Evolutionary conservation across 2,113 vertebrate genomes (phyloP).

Genomic region (Meleagris gallopavo): DNA sequence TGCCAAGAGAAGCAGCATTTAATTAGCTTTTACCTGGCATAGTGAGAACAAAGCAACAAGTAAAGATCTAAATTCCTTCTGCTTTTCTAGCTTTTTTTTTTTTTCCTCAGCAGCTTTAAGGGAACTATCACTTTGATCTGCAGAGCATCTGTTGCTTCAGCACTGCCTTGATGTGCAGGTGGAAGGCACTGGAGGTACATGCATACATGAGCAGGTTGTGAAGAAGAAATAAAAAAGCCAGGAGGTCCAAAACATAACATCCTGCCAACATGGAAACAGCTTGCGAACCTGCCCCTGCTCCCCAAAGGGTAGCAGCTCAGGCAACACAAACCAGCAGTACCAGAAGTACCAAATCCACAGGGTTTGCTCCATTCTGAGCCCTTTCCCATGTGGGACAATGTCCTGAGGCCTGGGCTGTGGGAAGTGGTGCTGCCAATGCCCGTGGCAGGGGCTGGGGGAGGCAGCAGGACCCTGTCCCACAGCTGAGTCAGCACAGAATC

Average conservation of each 20-base stretch:
- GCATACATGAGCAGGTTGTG: rapidly evolving
- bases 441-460: background rate
- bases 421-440: background rate
- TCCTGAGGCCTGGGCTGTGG: rapidly evolving
- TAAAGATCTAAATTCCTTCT: slow-evolving; percentile 23
- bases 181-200: background rate
- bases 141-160: background rate
- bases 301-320: background rate
- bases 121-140: background rate
- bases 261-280: background rate
- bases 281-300: background rate
- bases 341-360: background rate
- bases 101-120: background rate
- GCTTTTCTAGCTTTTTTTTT: background rate
- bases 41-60: slow-evolving; percentile 12
- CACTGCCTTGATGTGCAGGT: background rate
- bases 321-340: background rate
- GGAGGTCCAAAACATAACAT: rapidly evolving
- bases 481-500: background rate
- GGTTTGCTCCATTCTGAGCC: background rate
- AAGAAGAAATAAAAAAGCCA: background rate
- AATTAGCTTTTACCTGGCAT: background rate
- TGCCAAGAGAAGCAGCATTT: background rate
- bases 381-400: rapidly evolving
- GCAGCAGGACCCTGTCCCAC: rapidly evolving